Base-by-base conservation (phyloP, 1,140 invertebrate genomes). In the Orius insidiosus region DNA sequence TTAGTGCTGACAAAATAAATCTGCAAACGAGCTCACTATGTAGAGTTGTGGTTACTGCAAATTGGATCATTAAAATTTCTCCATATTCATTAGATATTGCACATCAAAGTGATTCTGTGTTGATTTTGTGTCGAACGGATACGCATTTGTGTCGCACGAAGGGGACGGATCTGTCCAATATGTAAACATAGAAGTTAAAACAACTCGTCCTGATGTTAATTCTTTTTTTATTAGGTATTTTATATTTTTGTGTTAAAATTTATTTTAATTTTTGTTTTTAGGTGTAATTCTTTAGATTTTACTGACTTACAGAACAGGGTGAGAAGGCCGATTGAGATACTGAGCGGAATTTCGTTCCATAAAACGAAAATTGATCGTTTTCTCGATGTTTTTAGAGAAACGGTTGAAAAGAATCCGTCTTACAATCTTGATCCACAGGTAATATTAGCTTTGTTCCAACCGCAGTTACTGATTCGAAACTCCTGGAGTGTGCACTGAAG, bases 41-140 rank as follows among this genome's bases (percentile, higher is more conserved):
- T 41, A 74, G 74, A 55, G 65, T 87, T 30, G 69, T 88, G 52
- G 80, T 78, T 4, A 89, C 85, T 1, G 76, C 85, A 55, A 85
- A 78, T 53, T 93, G 86, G 85, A 74, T 93, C n/a, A 74, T 93
- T 16, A 86, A 87, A 66, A 72, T 85, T 1, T 68, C 75, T 0
- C 75, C 80, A 38, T 86, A 90, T 58, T 73, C 62, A 54, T 57
- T 90, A 0, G 65, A 78, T 54, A 58, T 88, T 36, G 75, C 78
- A 1, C 78, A 84, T 59, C 85, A 90, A 59, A 73, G 66, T 56
- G 81, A 90, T 60, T 75, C 83, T 32, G 64, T 73, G 15, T 63
- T 92, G 1, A 71, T 78, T 18, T 70, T 87, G 10, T 74, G 75
- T 50, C 74, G 73, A 52, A 72, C 76, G 41, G 83, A 87, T 57